These are phyloP conservation scores for Diarsia brunnea DNA, from an alignment of 2,888 invertebrate genomes.

Conservation along the genomic window DNA sequence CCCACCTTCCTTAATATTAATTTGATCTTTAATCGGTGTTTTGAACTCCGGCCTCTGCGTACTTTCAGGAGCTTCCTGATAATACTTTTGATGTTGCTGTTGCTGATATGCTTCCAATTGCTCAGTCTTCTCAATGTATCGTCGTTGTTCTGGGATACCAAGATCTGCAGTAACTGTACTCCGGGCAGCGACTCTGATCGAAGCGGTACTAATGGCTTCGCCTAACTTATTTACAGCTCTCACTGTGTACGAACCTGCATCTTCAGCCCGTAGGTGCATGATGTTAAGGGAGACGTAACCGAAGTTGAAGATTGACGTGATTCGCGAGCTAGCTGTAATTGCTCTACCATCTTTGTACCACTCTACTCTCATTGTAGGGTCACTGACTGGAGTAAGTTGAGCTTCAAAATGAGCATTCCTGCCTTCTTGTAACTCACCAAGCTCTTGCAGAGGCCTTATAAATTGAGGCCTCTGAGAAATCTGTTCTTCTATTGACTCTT, in stretches of 20 bases:
- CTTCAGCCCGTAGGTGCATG: conserved; percentile 99
- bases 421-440: conserved; percentile 97
- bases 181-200: conserved; percentile 94
- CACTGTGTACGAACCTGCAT: conserved; percentile 98
- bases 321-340: conserved; percentile 99
- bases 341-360: conserved; percentile 99
- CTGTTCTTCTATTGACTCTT: conserved; percentile 95
- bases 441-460: conserved; percentile 96
- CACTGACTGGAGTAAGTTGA: conserved; percentile 97
- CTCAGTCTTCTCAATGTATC: conserved; percentile 97
- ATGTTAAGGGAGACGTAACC: conserved; percentile 99
- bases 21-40: conserved; percentile 96
- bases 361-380: conserved; percentile 98
- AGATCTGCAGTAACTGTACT: conserved; percentile 96
- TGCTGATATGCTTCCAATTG: conserved; percentile 97
- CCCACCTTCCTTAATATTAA: conserved; percentile 96
- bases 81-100: conserved; percentile 94
- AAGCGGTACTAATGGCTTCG: conserved; percentile 96
- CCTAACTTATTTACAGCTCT: conserved; percentile 97
- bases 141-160: conserved; percentile 97
- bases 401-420: conserved; percentile 98
- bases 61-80: conserved; percentile 95
- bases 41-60: conserved; percentile 96
- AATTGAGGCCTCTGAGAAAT: conserved; percentile 96
- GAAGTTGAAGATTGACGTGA: conserved; percentile 99